phyloP scores from a whole-genome alignment of 2,888 invertebrate genomes.

The Rhaphigaster nebulosa region DNA sequence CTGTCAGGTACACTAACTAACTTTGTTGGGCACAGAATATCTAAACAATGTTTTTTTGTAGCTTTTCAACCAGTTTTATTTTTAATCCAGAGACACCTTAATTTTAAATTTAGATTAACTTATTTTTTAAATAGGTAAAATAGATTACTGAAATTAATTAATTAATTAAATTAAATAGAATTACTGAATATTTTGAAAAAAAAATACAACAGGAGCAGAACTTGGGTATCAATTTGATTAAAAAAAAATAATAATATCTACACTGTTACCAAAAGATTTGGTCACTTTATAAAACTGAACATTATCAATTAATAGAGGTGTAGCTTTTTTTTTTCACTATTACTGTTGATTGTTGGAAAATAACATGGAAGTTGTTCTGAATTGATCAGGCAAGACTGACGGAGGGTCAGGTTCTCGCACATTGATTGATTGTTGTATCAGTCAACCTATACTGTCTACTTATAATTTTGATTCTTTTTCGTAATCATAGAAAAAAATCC shows the following conservation, averaged over 20 bases:
- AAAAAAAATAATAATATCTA: background rate
- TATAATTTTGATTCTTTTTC: too few relatives aligned
- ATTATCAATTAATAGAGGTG: too few relatives aligned
- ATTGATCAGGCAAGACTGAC: background rate
- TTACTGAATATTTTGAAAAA: background rate
- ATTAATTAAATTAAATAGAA: background rate
- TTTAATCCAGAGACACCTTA: background rate
- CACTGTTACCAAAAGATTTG: too few relatives aligned
- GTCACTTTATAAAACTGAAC: too few relatives aligned
- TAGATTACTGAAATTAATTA: too few relatives aligned
- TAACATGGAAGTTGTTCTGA: background rate
- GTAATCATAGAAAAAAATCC: too few relatives aligned
- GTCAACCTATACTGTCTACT: too few relatives aligned
- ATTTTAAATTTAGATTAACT: background rate
- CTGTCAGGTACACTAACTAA: background rate
- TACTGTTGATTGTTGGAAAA: background rate
- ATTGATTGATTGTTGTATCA: too few relatives aligned
- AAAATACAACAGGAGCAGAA: background rate
- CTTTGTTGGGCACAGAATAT: background rate
- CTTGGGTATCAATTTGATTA: background rate
- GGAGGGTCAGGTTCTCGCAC: background rate
- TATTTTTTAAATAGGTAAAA: background rate
- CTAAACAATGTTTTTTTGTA: background rate
- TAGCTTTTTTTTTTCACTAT: background rate
- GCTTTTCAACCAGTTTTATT: background rate